These are phyloP conservation scores for Chrysoperla carnea DNA, from an alignment of 1,140 invertebrate genomes.

Conservation along the genomic window DNA sequence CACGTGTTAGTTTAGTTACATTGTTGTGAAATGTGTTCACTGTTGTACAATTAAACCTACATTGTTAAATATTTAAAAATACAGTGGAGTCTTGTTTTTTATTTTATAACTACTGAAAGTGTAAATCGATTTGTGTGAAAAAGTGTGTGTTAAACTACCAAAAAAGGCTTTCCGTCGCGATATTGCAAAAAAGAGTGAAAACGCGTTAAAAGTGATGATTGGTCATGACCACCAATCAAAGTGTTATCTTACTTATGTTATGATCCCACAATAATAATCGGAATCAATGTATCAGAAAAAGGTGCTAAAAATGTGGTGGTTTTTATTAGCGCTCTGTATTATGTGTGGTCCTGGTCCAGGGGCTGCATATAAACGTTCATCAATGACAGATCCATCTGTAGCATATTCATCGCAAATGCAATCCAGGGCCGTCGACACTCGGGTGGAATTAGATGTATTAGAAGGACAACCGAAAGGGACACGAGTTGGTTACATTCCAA, in stretches of 20 bases:
- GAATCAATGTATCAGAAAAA: conserved; percentile 10
- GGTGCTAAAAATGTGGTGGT: conserved; percentile 22
- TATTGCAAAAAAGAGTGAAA: neutral
- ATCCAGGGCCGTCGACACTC: conserved; percentile 67
- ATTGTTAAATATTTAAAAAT: too few relatives aligned
- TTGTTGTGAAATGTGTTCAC: too few relatives aligned
- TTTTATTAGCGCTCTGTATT: conserved; percentile 17
- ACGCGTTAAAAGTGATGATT: neutral
- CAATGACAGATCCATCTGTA: conserved; percentile 16
- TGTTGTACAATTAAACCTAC: too few relatives aligned
- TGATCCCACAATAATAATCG: conserved; percentile 13
- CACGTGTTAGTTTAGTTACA: too few relatives aligned
- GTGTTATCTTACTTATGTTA: conserved; percentile 1
- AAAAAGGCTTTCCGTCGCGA: neutral
- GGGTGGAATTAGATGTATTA: conserved; percentile 64
- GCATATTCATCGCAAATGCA: conserved; percentile 50
- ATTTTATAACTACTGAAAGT: too few relatives aligned
- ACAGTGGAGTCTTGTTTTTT: too few relatives aligned
- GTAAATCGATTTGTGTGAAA: too few relatives aligned
- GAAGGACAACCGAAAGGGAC: conserved; percentile 71
- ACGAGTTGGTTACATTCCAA: conserved; percentile 67
- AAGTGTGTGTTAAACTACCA: too few relatives aligned
- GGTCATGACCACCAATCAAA: neutral
- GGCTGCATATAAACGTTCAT: conserved; percentile 13
- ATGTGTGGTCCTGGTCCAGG: neutral